Evolutionary conservation across 2,113 vertebrate species (phyloP).

Genomic region (Sinocyclocheilus maitianheensis): DNA sequence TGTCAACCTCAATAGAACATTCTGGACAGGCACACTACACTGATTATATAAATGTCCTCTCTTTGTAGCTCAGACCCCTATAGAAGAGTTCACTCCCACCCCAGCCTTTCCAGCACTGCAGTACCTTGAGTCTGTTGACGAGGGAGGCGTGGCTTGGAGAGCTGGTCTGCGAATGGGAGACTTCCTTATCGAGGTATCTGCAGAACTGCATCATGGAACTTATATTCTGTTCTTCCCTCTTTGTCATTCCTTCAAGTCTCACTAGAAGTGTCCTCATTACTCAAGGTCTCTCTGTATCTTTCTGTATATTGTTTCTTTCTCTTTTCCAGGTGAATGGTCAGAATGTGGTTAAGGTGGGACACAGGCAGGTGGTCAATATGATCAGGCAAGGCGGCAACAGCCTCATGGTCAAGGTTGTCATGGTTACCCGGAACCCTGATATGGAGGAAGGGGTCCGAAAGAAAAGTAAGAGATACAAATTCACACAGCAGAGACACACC

Average conservation of each 20-base stretch:
- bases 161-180: constrained; percentile 91
- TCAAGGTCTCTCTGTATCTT: background rate
- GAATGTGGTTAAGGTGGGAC: constrained; percentile 93
- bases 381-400: constrained; percentile 92
- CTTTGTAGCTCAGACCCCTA: constrained; percentile 87
- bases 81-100: constrained; percentile 92
- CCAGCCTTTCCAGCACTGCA: constrained; percentile 91
- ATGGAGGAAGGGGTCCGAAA: constrained; percentile 89
- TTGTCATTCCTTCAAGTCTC: constrained; percentile 1
- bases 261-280: background rate
- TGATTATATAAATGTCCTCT: constrained; percentile 34
- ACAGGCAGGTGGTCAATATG: constrained; percentile 95
- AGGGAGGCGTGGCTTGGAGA: constrained; percentile 91
- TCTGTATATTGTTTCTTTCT: background rate
- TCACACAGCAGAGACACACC: background rate
- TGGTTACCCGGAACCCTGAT: constrained; percentile 91
- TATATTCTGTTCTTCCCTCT: background rate
- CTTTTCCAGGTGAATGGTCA: constrained; percentile 85
- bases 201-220: constrained; percentile 17
- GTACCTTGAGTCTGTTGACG: constrained; percentile 91
- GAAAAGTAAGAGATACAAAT: constrained; percentile 78
- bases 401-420: constrained; percentile 93
- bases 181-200: constrained; percentile 88
- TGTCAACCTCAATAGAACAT: background rate
- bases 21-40: constrained; percentile 5